phyloP scores from a whole-genome alignment of 2,113 vertebrate genomes.

The Esox niger region DNA sequence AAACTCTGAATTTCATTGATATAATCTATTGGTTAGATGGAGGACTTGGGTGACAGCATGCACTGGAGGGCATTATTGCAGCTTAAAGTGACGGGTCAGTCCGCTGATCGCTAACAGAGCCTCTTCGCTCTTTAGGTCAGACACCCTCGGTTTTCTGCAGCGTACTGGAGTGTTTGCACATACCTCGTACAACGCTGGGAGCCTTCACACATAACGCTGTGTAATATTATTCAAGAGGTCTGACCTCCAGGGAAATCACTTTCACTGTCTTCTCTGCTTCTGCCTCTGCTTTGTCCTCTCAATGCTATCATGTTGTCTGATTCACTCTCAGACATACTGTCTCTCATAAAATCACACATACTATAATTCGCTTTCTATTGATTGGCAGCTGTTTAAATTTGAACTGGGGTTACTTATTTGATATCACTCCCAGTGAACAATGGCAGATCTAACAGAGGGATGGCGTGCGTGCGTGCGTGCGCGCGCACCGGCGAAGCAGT shows the following conservation, averaged over 20 bases:
- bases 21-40: too few species aligned
- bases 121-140: background rate
- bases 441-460: background rate
- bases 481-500: too few species aligned
- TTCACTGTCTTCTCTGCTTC: background rate
- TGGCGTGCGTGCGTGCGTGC: constrained; percentile 11
- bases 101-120: background rate
- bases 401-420: too few species aligned
- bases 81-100: background rate
- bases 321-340: background rate
- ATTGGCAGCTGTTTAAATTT: background rate
- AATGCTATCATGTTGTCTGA: background rate
- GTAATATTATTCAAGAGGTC: constrained; percentile 19
- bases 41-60: background rate
- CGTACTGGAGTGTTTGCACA: constrained; percentile 2
- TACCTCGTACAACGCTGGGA: too few species aligned
- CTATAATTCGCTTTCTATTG: too few species aligned
- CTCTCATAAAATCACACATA: too few species aligned
- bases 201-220: background rate
- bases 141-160: background rate
- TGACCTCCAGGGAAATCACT: constrained; percentile 16
- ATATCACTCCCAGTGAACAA: too few species aligned
- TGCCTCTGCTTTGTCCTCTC: background rate
- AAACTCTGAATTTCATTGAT: too few species aligned
- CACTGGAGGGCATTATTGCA: background rate